Conservation (phyloP, 1,140 invertebrate species). For the Oedothorax gibbosus region DNA sequence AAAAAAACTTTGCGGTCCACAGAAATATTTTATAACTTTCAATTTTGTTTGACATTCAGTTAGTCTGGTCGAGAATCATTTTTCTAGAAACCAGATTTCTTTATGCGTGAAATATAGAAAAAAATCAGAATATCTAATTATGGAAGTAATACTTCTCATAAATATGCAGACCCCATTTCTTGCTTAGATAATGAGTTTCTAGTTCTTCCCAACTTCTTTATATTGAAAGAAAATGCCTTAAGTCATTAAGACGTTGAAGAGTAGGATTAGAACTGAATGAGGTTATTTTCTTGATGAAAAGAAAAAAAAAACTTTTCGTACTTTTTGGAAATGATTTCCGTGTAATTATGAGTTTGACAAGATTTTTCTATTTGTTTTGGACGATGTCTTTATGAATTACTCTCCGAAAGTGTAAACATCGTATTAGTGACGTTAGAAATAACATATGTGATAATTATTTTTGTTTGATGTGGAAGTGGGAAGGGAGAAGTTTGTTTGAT, state of each 20-base stretch:
- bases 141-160: slow-evolving; percentile 42
- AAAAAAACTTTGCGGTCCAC: too few species aligned
- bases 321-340: background rate
- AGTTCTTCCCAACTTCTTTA: slow-evolving; percentile 10
- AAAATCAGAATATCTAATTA: slow-evolving; percentile 42
- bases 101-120: slow-evolving; percentile 6
- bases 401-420: too few species aligned
- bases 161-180: slow-evolving; percentile 37
- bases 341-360: slow-evolving; percentile 20
- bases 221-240: slow-evolving; percentile 9
- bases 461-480: too few species aligned
- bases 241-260: slow-evolving; percentile 28
- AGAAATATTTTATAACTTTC: too few species aligned
- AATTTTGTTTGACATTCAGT: too few species aligned
- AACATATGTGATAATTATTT: too few species aligned
- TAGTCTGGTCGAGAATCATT: background rate
- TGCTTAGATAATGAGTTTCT: slow-evolving; percentile 37
- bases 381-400: too few species aligned
- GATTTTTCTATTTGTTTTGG: too few species aligned
- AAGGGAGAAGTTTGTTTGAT: too few species aligned
- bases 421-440: too few species aligned
- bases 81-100: background rate
- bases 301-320: background rate
- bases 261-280: slow-evolving; percentile 22
- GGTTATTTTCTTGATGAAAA: slow-evolving; percentile 17